Evolutionary conservation across 2,113 vertebrate genomes (phyloP), one percentile per base, ranked within the genome.

Genomic region (Machaerirhynchus nigripectus): DNA sequence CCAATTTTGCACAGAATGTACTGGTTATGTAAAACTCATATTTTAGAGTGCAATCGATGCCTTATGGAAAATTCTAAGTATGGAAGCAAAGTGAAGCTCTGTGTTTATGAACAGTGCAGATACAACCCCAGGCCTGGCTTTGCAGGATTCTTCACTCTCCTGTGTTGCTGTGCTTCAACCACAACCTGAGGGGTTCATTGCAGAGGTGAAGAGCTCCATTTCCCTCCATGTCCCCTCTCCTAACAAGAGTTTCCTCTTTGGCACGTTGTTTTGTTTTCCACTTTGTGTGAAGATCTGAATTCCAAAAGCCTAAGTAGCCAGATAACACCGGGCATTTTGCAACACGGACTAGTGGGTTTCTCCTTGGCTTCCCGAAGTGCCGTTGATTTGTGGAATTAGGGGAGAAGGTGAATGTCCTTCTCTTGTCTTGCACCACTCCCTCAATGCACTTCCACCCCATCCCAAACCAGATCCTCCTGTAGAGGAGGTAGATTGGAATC

Each of bases 1-100:
- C 93, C 87, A 78, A 52, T 82, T 87, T 96, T 84, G 90, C 86
- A 95, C 90, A 93, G 85, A 89, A 84, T 84, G 88, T 92, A 53
- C 92, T 68, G 31, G n/a, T 92, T 90, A 87, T 1, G 9, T 89
- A 73, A 84, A 89, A 89, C 52, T 71, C n/a, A 8, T 49, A 47
- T 81, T 90, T 93, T 55, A 70, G 89, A 78, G 46, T 50, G 5
- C 79, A 92, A 61, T 57, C 0, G 0, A 50, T 57, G 69, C 83
- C 68, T 87, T 78, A 31, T 82, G 90, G 92, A 75, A 96, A 92
- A 46, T 39, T n/a, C 31, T 20, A 39, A 78, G 76, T 37, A 7
- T 33, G 60, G 76, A 60, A 75, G 26, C 49, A 49, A 78, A 53
- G 19, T 2, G 7, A 76, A 93, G 42, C 23, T 33, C 60, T 49